Percentiles rank a stretch among this genome's conserved stretches.
These are phyloP conservation scores for Tribolium castaneum DNA, from an alignment of 1,140 invertebrate genomes.

Conservation along the genomic window DNA sequence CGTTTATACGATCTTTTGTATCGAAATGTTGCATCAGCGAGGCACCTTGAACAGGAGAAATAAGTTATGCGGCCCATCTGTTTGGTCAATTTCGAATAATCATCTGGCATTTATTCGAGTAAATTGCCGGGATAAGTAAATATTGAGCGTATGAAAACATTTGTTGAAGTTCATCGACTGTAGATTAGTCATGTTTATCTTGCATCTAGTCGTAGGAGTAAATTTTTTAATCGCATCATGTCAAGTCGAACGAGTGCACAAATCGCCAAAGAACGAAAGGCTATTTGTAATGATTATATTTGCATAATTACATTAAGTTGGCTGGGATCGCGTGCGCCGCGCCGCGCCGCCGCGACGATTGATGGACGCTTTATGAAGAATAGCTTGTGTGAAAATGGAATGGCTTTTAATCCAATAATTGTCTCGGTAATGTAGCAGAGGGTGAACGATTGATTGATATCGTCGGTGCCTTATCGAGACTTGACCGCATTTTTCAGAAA, in stretches of 20 bases:
- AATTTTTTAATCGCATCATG: slow-evolving; percentile 35
- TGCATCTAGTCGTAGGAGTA: background rate
- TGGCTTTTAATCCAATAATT: slow-evolving; percentile 43
- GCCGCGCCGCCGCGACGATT: slow-evolving; percentile 27
- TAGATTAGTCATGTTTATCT: background rate
- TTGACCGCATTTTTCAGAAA: slow-evolving; percentile 34
- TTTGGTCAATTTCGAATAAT: background rate
- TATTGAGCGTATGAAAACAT: background rate
- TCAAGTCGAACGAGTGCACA: slow-evolving; percentile 21
- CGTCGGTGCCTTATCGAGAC: slow-evolving; percentile 15
- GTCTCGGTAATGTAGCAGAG: slow-evolving; percentile 19
- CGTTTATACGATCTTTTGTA: background rate
- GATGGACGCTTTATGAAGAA: slow-evolving; percentile 37
- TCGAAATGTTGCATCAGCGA: background rate
- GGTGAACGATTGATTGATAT: slow-evolving; percentile 36
- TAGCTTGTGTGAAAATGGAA: slow-evolving; percentile 27
- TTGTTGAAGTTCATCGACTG: background rate
- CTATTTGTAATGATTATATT: slow-evolving; percentile 45
- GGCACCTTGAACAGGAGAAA: background rate
- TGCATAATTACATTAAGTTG: slow-evolving; percentile 44
- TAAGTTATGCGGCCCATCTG: background rate
- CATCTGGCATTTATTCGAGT: background rate
- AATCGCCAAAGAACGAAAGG: slow-evolving; percentile 27
- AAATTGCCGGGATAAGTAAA: slow-evolving; percentile 6
- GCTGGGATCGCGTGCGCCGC: slow-evolving; percentile 35